Base-by-base conservation (phyloP, 2,113 vertebrate genomes). In the Saccopteryx leptura region DNA sequence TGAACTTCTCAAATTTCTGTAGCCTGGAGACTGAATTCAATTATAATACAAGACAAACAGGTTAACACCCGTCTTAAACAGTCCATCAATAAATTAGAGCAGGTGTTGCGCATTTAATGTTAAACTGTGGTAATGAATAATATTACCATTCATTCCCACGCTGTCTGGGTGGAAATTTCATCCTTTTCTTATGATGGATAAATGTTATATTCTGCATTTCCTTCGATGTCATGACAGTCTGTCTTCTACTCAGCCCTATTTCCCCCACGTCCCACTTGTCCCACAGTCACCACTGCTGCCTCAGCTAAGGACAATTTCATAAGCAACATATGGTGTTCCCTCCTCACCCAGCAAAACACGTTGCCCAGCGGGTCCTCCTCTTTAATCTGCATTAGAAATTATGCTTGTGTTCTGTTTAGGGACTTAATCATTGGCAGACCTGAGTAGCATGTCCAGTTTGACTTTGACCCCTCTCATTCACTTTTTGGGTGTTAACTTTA, bases 1-100 rank as follows among this genome's bases (percentile, higher is more conserved):
- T 98, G 98, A 98, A 98, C 98, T 98, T 97, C 98, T 98, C 94
- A 90, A 97, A 98, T 98, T 98, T 97, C 96, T 93, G 93, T 92
- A 97, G 97, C 98, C 98, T 97, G 75, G 98, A 98, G 98, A 95
- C 97, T 92, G 87, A 96, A 98, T 98, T 98, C 98, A 98, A 98
- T 99, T 98, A 98, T 66, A 74, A 76, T 85, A 19, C 61, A 97
- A 98, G 83, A 97, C 98, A 98, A 98, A 97, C 97, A 96, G 98
- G 98, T 98, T 97, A 98, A 93, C 52, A 48, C 97, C 75, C 7
- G 75, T 98, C 98, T 97, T 98, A 96, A 98, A 88, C 72, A 13
- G 97, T 46, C 98, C 98, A 76, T 98, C 98, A 80, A 94, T 98
- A 97, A 97, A 97, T 98, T 96, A 17, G 98, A 93, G 97, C 28